A percentile compares a stretch with the other conserved stretches of the same genome.
phyloP scores from a whole-genome alignment of 2,797 vertebrate species.

The Vireo griseus region DNA sequence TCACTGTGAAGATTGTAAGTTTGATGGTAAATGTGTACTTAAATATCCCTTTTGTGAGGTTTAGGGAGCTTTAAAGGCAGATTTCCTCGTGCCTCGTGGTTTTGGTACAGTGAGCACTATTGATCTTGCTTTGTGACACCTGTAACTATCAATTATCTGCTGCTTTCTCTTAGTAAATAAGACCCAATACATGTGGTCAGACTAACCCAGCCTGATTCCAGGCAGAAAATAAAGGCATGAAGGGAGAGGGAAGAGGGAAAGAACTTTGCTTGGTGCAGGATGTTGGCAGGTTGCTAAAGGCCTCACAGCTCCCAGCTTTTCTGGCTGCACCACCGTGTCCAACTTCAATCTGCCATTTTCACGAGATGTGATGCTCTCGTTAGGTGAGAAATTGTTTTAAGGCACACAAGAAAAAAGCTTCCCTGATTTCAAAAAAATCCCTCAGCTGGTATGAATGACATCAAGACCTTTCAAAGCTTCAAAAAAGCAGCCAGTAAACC shows the following conservation, averaged over 20 bases:
- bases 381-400: not conserved
- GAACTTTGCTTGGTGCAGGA: not conserved
- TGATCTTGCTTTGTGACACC: not conserved
- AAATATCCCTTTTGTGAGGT: not conserved
- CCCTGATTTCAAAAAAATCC: not conserved
- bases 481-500: not conserved
- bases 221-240: rapidly evolving
- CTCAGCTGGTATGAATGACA: not conserved
- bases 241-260: not conserved
- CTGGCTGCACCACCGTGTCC: not conserved
- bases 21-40: not conserved
- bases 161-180: not conserved
- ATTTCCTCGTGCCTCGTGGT: not conserved
- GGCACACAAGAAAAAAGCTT: not conserved
- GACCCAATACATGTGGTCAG: rapidly evolving
- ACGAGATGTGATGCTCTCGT: not conserved
- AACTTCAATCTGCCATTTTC: not conserved
- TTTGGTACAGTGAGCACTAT: not conserved
- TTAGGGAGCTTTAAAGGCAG: not conserved
- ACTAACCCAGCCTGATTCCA: not conserved
- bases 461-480: not conserved
- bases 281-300: not conserved
- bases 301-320: not conserved
- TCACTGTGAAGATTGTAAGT: not conserved
- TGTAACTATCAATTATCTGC: not conserved